Evolutionary conservation across 1,140 invertebrate species (phyloP), one percentile per base, ranked within the genome.

Genomic region (Melipona quadrifasciata): DNA sequence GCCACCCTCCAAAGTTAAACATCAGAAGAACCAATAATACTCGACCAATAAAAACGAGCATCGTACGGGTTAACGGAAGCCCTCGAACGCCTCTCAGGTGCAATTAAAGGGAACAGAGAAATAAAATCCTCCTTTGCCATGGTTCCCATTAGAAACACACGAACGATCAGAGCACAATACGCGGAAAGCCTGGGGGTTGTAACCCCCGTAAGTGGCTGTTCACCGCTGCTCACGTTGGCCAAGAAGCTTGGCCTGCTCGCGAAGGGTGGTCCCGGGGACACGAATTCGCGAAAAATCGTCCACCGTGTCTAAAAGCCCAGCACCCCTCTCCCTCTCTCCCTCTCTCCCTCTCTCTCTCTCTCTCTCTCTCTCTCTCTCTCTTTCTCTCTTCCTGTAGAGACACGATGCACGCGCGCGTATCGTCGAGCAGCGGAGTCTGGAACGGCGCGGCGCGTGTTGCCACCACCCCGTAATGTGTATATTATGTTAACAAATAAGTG

Each of bases 401-500:
- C 51, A 27, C 11, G 17, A 73, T 39, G 16, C 10, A 11, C 51
- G 72, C 51, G 51, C 72, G 24, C 58, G 72, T 57, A 74, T 74
- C 53, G 24, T 19, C n/a, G 71, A 65, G 39, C 31, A 10, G 31
- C 39, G 17, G 51, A 51, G 39, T n/a, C 61, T 21, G 17, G 51
- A 55, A 71, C 31, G 61, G 86, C 71, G 64, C 80, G 89, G 80
- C 86, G 86, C 90, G 86, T 88, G 86, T 90, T 84, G 73, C 84
- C 78, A 67, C 53, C 88, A 85, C 75, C 86, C 79, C 83, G 80
- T 94, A 94, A 94, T 94, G 93, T 93, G 93, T 93, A 93, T 94
- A 93, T 93, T 94, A 94, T 94, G 92, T 94, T 93, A 94, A 94
- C 93, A 93, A 94, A 94, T 94, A 94, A 93, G 92, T 93, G 91